These are phyloP conservation scores for Stratiolaelaps scimitus DNA, from an alignment of 1,140 invertebrate genomes.

Conservation along the genomic window DNA sequence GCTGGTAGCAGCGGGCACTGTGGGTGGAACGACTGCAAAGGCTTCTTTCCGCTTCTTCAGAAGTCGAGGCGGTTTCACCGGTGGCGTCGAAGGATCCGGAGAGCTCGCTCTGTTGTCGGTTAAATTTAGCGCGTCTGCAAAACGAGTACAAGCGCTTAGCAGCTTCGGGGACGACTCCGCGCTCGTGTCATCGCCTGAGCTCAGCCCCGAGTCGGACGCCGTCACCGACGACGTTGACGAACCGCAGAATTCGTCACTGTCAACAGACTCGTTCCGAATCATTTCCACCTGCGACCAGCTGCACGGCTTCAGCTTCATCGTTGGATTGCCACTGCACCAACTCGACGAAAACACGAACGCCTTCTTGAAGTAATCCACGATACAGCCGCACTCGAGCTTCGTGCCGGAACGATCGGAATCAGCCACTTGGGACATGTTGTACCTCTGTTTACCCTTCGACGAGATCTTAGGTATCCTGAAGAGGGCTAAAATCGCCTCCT, in stretches of 20 bases:
- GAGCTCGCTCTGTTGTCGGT: not conserved
- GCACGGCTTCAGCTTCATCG: conserved; percentile 11
- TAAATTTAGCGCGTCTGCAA: too few species aligned
- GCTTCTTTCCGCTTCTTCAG: conserved; percentile 18
- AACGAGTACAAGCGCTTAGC: not conserved
- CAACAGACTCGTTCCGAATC: not conserved
- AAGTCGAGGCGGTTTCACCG: not conserved
- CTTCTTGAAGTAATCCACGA: conserved; percentile 26
- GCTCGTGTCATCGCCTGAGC: conserved; percentile 9
- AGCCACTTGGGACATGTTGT: not conserved
- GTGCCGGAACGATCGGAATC: not conserved
- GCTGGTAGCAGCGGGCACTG: too few species aligned
- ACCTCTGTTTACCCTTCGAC: conserved; percentile 17
- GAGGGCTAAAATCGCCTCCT: conserved; percentile 5
- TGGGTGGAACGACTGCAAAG: not conserved
- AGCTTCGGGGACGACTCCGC: conserved; percentile 17
- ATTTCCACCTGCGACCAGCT: conserved; percentile 20
- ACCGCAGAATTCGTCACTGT: conserved; percentile 4
- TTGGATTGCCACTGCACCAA: conserved; percentile 9
- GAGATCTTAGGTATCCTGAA: conserved; percentile 12
- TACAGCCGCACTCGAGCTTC: conserved; percentile 11
- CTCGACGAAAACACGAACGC: conserved; percentile 19
- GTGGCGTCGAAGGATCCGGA: not conserved
- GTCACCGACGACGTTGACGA: not conserved
- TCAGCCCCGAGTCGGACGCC: conserved; percentile 13